Percentiles rank a stretch among this genome's conserved stretches.
Evolutionary conservation across 2,797 vertebrate species (phyloP).

Genomic region (Notamacropus eugenii): DNA sequence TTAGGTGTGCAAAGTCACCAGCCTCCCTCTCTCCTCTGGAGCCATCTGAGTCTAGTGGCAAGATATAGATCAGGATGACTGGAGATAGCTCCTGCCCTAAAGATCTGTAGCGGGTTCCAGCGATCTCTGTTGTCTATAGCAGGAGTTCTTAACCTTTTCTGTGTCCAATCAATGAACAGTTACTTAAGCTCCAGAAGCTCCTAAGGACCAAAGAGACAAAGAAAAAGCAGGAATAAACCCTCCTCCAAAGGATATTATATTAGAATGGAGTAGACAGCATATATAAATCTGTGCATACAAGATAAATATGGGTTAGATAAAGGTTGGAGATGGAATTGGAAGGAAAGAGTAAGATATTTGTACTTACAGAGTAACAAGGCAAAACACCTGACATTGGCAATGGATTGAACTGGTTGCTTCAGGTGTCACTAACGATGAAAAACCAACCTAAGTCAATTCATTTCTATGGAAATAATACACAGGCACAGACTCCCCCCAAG

Average conservation of each 20-base stretch:
- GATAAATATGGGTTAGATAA: not conserved
- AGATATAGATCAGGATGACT: too few species aligned
- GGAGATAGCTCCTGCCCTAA: too few species aligned
- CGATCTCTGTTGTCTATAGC: too few species aligned
- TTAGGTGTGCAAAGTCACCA: too few species aligned
- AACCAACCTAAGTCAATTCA: not conserved
- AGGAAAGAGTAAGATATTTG: not conserved
- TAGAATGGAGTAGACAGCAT: not conserved
- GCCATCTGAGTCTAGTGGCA: too few species aligned
- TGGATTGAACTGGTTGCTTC: not conserved
- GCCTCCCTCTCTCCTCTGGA: too few species aligned
- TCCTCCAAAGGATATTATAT: not conserved
- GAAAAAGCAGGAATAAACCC: not conserved
- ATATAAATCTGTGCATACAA: not conserved
- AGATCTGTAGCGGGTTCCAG: too few species aligned
- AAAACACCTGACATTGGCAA: not conserved
- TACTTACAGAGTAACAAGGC: not conserved
- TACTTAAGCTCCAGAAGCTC: not conserved
- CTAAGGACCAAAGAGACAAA: not conserved
- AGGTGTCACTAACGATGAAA: not conserved
- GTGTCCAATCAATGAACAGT: not conserved
- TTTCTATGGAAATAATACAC: constrained; percentile 6
- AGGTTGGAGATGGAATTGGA: not conserved
- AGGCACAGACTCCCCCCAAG: not conserved
- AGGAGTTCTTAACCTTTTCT: too few species aligned